Base-by-base conservation (phyloP, 2,888 invertebrate species). In the Andrena fulva region DNA sequence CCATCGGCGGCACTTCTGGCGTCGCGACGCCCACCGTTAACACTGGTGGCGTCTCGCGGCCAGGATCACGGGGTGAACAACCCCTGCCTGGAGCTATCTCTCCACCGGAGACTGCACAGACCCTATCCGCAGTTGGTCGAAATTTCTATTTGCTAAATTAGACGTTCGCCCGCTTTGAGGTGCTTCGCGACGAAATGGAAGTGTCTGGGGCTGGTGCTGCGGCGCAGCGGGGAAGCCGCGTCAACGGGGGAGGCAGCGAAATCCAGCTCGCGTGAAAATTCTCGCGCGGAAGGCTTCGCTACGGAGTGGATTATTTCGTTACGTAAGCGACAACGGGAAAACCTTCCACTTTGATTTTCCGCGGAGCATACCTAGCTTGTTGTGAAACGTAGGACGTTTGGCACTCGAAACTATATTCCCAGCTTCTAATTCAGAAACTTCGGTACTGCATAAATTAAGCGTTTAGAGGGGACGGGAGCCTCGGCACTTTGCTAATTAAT, bases 1-100 rank as follows among this genome's bases (percentile, higher is more conserved):
- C 80, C 77, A 60, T 33, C 66, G 71, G 50, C 77, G 84, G 66
- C 87, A 77, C 69, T 82, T 87, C 79, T 84, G 79, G 42, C 87
- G 79, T 80, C 79, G 82, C 74, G 70, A 80, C 82, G 69, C 62
- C 52, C 67, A 66, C 70, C 79, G 68, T 80, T 85, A 83, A 68
- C 77, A 77, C 75, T 10, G 79, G 79, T 73, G 31, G 24, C 60
- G 50, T 16, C 42, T 42, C 42, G 42, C 42, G 42, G 42, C 16
- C 42, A 54, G 20, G 54, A 54, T 20, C 54, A 54, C 54, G 54
- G 20, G 54, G 54, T 54, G 54, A 54, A 54, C 54, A 54, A 54
- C 54, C 20, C 54, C 54, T 20, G n/a, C 20, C 20, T 20, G 20
- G 8, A 54, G 54, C 20, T 54, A 20, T 20, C 54, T 10, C 8